Percentiles rank a stretch among this genome's conserved stretches.
These are phyloP conservation scores for Oegoconia quadripuncta DNA, from an alignment of 2,888 invertebrate genomes.

Conservation along the genomic window DNA sequence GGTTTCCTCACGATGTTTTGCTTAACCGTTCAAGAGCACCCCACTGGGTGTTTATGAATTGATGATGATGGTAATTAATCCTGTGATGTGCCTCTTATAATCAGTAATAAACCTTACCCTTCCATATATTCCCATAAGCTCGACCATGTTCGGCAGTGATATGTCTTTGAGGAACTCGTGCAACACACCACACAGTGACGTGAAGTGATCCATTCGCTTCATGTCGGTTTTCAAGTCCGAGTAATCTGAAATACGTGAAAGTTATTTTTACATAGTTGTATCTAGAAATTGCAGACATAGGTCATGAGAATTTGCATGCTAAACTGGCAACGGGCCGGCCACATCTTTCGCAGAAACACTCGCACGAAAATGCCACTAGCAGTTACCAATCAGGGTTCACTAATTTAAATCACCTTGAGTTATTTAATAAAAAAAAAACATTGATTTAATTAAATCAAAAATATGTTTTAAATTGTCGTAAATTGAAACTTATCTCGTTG, in stretches of 20 bases:
- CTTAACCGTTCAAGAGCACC: no score
- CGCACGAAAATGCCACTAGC: not conserved
- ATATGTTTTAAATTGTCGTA: no score
- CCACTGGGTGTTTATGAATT: no score
- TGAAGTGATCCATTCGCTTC: constrained; percentile 88
- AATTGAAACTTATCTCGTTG: no score
- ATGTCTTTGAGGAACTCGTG: constrained; percentile 84
- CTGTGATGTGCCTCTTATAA: no score
- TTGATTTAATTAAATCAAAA: no score
- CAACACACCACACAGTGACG: constrained; percentile 84
- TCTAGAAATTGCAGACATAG: no score
- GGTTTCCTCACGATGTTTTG: no score
- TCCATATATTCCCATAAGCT: constrained; percentile 92
- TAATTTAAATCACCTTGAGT: not conserved
- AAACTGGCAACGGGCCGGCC: no score
- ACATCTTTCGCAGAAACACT: not conserved
- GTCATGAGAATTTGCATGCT: no score
- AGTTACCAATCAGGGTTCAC: not conserved
- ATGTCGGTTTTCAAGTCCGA: constrained; percentile 87
- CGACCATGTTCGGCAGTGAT: constrained; percentile 85
- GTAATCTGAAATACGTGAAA: constrained; percentile 82
- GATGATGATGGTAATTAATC: not conserved
- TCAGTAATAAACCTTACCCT: constrained; percentile 80
- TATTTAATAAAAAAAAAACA: no score
- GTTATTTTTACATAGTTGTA: no score